These are phyloP conservation scores for Cryptoleucopteryx plumbea DNA, from an alignment of 2,113 vertebrate genomes.

Conservation along the genomic window DNA sequence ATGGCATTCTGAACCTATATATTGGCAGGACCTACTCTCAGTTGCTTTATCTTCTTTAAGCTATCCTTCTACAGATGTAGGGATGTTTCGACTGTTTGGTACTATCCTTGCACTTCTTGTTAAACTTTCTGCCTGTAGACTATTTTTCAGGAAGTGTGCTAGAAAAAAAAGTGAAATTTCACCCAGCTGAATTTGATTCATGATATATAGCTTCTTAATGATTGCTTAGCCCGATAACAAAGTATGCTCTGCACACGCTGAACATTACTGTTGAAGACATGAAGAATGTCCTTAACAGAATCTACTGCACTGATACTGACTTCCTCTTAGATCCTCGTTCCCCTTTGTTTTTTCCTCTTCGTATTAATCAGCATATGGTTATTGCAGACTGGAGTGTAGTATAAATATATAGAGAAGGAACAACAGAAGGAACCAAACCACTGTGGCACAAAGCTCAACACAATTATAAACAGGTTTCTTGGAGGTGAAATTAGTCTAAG, in stretches of 20 bases:
- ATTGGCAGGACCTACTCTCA: neutral
- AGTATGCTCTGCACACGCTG: neutral
- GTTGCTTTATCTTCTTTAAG: neutral
- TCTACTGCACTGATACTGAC: neutral
- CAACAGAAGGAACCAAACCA: neutral
- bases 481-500: neutral
- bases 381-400: neutral
- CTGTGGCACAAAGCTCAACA: neutral
- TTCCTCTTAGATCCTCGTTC: neutral
- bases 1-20: neutral
- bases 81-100: accelerated
- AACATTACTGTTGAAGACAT: neutral
- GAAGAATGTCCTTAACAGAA: neutral
- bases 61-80: neutral
- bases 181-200: neutral
- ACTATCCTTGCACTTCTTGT: neutral
- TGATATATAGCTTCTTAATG: neutral
- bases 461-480: neutral
- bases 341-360: neutral
- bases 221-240: neutral
- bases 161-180: neutral
- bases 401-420: neutral
- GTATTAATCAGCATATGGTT: neutral
- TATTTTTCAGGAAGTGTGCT: neutral
- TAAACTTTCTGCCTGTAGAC: neutral